A percentile compares a stretch with the other conserved stretches of the same genome.
Evolutionary conservation across 2,888 invertebrate species (phyloP).

Genomic region (Electrophaes corylata): DNA sequence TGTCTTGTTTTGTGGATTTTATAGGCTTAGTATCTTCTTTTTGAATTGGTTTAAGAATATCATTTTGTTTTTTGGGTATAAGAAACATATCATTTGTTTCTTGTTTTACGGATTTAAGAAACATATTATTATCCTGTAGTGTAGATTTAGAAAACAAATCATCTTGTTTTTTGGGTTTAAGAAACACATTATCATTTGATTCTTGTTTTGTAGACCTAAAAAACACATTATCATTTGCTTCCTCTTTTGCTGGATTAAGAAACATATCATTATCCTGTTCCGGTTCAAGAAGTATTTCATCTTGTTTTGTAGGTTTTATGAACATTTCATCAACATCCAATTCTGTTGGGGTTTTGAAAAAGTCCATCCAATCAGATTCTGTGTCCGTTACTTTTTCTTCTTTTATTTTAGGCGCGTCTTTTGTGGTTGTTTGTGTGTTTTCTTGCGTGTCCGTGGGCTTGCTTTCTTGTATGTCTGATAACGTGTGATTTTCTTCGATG

Average conservation of each 20-base stretch:
- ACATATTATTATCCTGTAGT: neutral
- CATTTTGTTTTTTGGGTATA: neutral
- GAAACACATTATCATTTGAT: constrained; percentile 52
- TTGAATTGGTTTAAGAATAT: neutral
- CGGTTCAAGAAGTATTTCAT: constrained; percentile 15
- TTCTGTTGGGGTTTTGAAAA: constrained; percentile 68
- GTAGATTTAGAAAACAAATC: neutral
- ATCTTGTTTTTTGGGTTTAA: constrained; percentile 58
- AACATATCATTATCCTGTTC: neutral
- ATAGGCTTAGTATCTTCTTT: neutral
- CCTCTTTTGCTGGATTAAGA: neutral
- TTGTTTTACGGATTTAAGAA: neutral
- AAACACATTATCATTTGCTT: neutral
- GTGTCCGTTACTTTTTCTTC: constrained; percentile 21
- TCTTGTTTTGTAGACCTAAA: neutral
- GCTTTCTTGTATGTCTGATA: constrained; percentile 29
- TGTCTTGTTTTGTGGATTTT: neutral
- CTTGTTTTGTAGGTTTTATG: constrained; percentile 61
- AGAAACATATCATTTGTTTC: neutral
- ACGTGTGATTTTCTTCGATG: constrained; percentile 50
- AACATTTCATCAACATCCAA: constrained; percentile 76
- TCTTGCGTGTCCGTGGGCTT: constrained; percentile 11
- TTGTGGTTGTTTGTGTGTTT: neutral
- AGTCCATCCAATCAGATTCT: constrained; percentile 64
- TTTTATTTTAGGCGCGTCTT: constrained; percentile 23